Evolutionary conservation across 2,888 invertebrate genomes (phyloP), one percentile per base, ranked within the genome.

Genomic region (Epinotia ramella): DNA sequence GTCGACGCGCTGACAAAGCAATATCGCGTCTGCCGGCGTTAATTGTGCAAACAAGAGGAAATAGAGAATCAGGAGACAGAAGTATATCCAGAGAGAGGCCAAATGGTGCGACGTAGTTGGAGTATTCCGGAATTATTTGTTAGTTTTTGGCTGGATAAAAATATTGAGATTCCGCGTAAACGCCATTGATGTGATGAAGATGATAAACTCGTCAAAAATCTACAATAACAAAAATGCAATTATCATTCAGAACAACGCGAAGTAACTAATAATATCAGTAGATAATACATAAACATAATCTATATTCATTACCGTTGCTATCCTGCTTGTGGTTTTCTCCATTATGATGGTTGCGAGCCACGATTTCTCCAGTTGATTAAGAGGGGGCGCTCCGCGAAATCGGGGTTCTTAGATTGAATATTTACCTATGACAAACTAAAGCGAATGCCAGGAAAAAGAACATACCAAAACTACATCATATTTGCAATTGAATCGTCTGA

Each of bases 31-130:
- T 78, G 78, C 49, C 68, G 12, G 71, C 79, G 82, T 85, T 87
- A 87, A 88, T 88, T 88, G 87, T 81, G 80, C 83, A 86, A 88
- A 88, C 84, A 87, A 79, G 69, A 75, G 53, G 16, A 18, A 60
- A 28, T 12, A 33, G 11, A 49, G 56, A 33, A 40, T 20, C 20
- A n/a, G 64, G 46, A 20, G 44, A 64, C 64, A 64, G 64, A 13
- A 64, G 64, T 12, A 12, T 33, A 16, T 33, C 33, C 33, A 33
- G n/a, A n/a, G n/a, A 46, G 64, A 46, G 64, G 24, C 24, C 65
- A 24, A 65, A 60, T 28, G 69, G 49, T 11, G 20, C n/a, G n/a
- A 20, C 24, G 60, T 24, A 33, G 33, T 16, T 33, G 33, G 28
- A 33, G 2, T 16, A 65, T 24, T 60, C 46, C 24, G n/a, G 11